A percentile compares a stretch with the other conserved stretches of the same genome.
Conservation (phyloP, 2,113 vertebrate species). For the Notothenia rossii region DNA sequence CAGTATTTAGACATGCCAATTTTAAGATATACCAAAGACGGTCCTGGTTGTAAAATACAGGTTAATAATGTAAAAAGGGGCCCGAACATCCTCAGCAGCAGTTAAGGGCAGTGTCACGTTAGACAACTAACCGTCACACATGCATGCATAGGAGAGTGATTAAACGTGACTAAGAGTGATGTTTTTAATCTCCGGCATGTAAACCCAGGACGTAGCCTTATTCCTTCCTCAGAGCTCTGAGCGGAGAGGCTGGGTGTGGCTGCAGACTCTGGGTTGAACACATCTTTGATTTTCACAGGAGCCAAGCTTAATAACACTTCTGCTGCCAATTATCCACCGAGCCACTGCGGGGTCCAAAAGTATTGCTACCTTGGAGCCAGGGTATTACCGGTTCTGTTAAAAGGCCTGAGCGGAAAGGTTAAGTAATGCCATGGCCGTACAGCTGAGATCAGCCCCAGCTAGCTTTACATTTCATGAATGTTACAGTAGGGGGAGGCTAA, state of each 20-base stretch:
- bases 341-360: slow-evolving; percentile 25
- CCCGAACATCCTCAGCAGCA: neutral
- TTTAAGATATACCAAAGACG: neutral
- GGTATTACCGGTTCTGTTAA: slow-evolving; percentile 39
- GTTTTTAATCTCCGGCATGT: slow-evolving; percentile 59
- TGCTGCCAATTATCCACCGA: slow-evolving; percentile 44
- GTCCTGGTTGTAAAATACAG: neutral
- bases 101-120: slow-evolving; percentile 2
- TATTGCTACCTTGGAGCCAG: slow-evolving; percentile 6
- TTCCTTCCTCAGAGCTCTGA: slow-evolving; percentile 28
- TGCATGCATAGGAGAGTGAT: slow-evolving; percentile 32
- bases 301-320: slow-evolving; percentile 42
- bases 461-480: slow-evolving; percentile 28
- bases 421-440: slow-evolving; percentile 23
- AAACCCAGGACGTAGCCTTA: slow-evolving; percentile 40
- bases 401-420: slow-evolving; percentile 4
- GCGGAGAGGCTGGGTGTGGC: neutral
- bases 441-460: slow-evolving; percentile 25
- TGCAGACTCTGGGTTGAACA: slow-evolving; percentile 36
- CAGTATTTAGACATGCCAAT: neutral
- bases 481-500: slow-evolving; percentile 20
- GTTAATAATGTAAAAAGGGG: neutral
- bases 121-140: slow-evolving; percentile 7
- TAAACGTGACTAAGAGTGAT: slow-evolving; percentile 62
- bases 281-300: slow-evolving; percentile 56